Evolutionary conservation across 2,888 invertebrate species (phyloP).

Genomic region (Patella caerulea): DNA sequence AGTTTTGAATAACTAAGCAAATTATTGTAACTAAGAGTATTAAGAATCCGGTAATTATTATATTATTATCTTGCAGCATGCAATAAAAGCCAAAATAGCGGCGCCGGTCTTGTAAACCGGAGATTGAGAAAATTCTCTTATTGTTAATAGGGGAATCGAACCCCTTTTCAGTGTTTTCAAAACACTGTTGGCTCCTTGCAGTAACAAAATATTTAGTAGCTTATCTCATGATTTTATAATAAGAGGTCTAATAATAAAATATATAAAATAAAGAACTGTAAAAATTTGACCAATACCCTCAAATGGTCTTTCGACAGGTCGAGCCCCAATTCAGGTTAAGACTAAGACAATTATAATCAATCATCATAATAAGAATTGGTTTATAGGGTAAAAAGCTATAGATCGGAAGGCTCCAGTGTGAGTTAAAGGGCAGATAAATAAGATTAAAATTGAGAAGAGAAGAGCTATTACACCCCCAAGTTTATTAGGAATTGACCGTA

Average conservation of each 20-base stretch:
- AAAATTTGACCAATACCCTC: constrained; percentile 37
- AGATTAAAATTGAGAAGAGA: constrained; percentile 79
- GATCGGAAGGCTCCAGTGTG: constrained; percentile 75
- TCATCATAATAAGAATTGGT: constrained; percentile 74
- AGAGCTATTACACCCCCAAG: constrained; percentile 82
- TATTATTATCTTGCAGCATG: not conserved
- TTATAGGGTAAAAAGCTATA: constrained; percentile 74
- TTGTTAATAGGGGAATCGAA: constrained; percentile 27
- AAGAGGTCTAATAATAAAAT: constrained; percentile 24
- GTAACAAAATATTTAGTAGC: constrained; percentile 16
- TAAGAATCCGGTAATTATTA: constrained; percentile 11
- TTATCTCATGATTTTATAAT: constrained; percentile 14
- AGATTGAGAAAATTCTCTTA: constrained; percentile 31
- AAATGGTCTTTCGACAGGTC: constrained; percentile 80
- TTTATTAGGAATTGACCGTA: constrained; percentile 86
- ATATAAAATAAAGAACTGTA: constrained; percentile 43
- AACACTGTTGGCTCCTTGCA: constrained; percentile 10
- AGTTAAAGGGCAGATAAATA: constrained; percentile 76
- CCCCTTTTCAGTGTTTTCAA: constrained; percentile 21
- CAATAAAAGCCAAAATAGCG: constrained; percentile 30
- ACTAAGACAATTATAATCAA: constrained; percentile 76
- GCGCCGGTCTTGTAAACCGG: constrained; percentile 51
- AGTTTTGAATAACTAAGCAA: not conserved
- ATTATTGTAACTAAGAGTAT: not conserved
- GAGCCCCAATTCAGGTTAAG: constrained; percentile 82